phyloP scores from a whole-genome alignment of 2,888 invertebrate species.

The Periphyllus acericola region DNA sequence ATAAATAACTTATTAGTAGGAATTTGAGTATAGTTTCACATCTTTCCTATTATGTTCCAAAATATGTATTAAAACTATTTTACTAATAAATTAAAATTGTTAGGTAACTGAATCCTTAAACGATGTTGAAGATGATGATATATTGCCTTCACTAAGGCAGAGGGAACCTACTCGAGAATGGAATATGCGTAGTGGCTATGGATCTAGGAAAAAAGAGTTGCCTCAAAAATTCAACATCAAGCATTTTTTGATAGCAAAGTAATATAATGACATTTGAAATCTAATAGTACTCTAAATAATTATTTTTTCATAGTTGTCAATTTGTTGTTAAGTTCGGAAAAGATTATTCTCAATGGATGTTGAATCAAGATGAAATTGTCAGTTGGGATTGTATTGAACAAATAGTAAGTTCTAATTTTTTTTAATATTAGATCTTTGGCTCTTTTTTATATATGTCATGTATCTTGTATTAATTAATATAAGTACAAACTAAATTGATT shows the following conservation, averaged over 20 bases:
- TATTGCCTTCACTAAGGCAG: slow-evolving; percentile 43
- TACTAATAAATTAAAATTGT: not conserved
- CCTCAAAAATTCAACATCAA: slow-evolving; percentile 89
- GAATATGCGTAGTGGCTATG: slow-evolving; percentile 19
- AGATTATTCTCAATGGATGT: slow-evolving; percentile 80
- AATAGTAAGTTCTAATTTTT: slow-evolving; percentile 76
- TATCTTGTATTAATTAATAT: not conserved
- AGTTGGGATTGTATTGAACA: slow-evolving; percentile 94
- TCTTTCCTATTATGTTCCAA: too few relatives aligned
- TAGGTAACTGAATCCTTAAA: slow-evolving; percentile 58
- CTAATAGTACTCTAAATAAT: slow-evolving; percentile 22
- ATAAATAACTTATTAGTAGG: too few relatives aligned
- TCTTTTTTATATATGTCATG: too few relatives aligned
- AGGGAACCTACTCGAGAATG: slow-evolving; percentile 30
- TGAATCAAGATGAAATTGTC: slow-evolving; percentile 88
- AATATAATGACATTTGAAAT: slow-evolving; percentile 67
- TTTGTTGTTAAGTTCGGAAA: slow-evolving; percentile 88
- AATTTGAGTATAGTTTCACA: too few relatives aligned
- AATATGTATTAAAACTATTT: not conserved
- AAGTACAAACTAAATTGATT: not conserved
- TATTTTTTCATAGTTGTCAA: slow-evolving; percentile 78
- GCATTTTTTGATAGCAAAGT: slow-evolving; percentile 94
- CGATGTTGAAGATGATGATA: slow-evolving; percentile 51
- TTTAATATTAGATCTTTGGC: not conserved
- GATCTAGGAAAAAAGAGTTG: slow-evolving; percentile 40